phyloP scores from a whole-genome alignment of 2,113 vertebrate species.

The Columba janthina region DNA sequence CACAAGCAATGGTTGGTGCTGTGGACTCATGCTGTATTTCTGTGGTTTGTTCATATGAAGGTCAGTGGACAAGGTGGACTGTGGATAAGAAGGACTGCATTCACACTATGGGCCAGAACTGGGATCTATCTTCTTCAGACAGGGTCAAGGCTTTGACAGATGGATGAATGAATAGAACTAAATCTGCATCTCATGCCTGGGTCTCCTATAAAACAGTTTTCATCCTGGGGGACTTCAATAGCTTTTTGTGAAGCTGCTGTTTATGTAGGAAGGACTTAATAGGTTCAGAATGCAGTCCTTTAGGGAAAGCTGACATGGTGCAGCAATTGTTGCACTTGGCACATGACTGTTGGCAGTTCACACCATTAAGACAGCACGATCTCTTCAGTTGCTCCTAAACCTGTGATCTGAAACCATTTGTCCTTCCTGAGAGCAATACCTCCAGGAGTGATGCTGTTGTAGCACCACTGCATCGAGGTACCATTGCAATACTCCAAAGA shows the following conservation, averaged over 20 bases:
- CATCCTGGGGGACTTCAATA: background rate
- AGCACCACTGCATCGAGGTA: background rate
- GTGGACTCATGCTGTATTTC: background rate
- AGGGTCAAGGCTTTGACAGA: background rate
- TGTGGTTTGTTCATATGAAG: background rate
- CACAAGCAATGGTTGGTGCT: background rate
- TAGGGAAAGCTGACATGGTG: background rate
- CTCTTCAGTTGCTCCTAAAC: background rate
- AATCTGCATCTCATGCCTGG: background rate
- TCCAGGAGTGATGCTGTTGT: background rate
- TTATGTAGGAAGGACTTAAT: background rate
- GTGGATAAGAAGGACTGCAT: background rate
- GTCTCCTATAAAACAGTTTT: background rate
- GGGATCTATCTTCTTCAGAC: background rate
- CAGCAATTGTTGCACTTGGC: background rate
- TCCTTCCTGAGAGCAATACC: background rate
- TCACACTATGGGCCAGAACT: background rate
- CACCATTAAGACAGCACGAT: background rate
- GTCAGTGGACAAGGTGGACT: accelerated
- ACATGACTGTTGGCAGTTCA: background rate
- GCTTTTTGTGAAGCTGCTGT: background rate
- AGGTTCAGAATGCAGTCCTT: background rate
- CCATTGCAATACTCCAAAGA: background rate
- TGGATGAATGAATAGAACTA: background rate
- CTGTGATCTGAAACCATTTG: background rate